A percentile compares a stretch with the other conserved stretches of the same genome.
These are phyloP conservation scores for Calypte anna DNA, from an alignment of 2,113 vertebrate genomes.

Conservation along the genomic window DNA sequence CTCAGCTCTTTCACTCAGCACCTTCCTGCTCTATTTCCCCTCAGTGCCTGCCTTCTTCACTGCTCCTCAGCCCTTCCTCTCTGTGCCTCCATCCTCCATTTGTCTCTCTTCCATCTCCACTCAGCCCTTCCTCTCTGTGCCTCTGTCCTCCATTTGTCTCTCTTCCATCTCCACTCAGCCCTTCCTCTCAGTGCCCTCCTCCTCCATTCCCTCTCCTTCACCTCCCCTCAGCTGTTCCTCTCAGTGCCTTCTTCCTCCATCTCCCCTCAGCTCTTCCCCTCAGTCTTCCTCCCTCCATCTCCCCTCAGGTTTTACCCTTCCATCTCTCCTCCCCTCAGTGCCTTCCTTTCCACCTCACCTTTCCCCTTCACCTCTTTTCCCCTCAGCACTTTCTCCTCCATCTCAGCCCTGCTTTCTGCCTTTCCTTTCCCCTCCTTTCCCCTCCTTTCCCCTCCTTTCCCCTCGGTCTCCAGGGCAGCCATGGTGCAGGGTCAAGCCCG, in stretches of 20 bases:
- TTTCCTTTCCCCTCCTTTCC: not conserved
- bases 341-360: not conserved
- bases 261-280: not conserved
- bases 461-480: slow-evolving; percentile 6
- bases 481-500: not conserved
- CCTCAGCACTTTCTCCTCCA: not conserved
- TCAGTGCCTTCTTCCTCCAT: not conserved
- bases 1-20: not conserved
- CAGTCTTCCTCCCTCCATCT: not conserved
- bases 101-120: not conserved
- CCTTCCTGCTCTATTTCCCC: not conserved
- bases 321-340: not conserved
- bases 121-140: not conserved
- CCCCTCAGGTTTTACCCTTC: not conserved
- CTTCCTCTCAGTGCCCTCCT: too few species aligned
- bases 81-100: too few species aligned
- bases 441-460: not conserved
- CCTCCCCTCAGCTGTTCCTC: too few species aligned
- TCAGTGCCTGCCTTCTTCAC: too few species aligned
- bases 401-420: not conserved
- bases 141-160: not conserved
- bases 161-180: too few species aligned
- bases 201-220: too few species aligned
- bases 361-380: not conserved
- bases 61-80: not conserved